Evolutionary conservation across 1,140 invertebrate species (phyloP).

Genomic region (Cydia pomonella): DNA sequence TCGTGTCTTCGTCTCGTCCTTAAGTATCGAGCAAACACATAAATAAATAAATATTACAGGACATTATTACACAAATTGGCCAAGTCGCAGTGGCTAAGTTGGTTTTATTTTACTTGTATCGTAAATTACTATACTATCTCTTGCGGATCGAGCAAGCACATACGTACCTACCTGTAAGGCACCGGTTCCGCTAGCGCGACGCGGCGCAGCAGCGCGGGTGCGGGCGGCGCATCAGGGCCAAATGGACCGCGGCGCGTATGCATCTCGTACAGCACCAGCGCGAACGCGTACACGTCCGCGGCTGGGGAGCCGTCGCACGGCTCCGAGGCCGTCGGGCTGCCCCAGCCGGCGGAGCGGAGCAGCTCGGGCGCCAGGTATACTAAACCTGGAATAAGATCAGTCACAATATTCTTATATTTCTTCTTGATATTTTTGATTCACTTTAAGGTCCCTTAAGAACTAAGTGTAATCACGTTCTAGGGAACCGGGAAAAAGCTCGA

Average conservation of each 20-base stretch:
- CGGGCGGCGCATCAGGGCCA: slow-evolving; percentile 55
- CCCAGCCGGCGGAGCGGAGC: slow-evolving; percentile 81
- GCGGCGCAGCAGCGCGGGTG: slow-evolving; percentile 58
- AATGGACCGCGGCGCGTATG: slow-evolving; percentile 90
- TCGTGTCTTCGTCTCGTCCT: too few relatives aligned
- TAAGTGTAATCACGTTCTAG: too few relatives aligned
- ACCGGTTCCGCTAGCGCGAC: slow-evolving; percentile 54
- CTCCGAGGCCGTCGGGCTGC: slow-evolving; percentile 50
- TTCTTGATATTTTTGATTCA: too few relatives aligned
- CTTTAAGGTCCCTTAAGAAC: too few relatives aligned
- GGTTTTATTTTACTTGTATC: too few relatives aligned
- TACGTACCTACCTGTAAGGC: slow-evolving; percentile 76
- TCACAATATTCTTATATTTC: too few relatives aligned
- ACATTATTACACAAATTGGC: too few relatives aligned
- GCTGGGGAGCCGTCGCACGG: slow-evolving; percentile 86
- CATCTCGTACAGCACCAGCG: slow-evolving; percentile 95
- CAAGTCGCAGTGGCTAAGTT: too few relatives aligned
- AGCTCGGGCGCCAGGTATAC: slow-evolving; percentile 90
- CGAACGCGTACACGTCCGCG: slow-evolving; percentile 97
- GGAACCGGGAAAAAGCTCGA: too few relatives aligned
- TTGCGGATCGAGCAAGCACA: slow-evolving; percentile 33
- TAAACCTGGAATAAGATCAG: slow-evolving; percentile 80
- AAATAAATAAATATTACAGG: too few relatives aligned
- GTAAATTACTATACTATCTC: too few relatives aligned
- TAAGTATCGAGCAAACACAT: too few relatives aligned